Conservation (phyloP, 1,140 invertebrate species). For the Laupala kohalensis region DNA sequence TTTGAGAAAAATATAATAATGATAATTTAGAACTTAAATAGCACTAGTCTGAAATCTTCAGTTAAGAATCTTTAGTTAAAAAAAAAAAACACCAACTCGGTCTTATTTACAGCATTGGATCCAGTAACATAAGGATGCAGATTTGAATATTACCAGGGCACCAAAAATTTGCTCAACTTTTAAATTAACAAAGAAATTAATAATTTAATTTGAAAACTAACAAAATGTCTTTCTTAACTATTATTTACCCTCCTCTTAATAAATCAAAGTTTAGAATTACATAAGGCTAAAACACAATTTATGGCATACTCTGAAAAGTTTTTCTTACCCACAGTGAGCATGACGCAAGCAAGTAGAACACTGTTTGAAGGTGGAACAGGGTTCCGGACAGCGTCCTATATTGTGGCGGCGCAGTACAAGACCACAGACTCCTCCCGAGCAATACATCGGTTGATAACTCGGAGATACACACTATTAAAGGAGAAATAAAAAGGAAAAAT, state of each 20-base stretch:
- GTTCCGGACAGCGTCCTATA: conserved; percentile 63
- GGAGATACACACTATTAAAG: conserved; percentile 63
- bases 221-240: too few relatives aligned
- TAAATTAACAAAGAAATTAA: too few relatives aligned
- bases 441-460: conserved; percentile 68
- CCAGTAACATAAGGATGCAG: too few relatives aligned
- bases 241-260: too few relatives aligned
- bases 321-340: conserved; percentile 58
- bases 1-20: too few relatives aligned
- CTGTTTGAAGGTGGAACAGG: conserved; percentile 67
- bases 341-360: conserved; percentile 75
- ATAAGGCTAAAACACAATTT: neutral
- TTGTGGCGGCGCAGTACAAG: conserved; percentile 53
- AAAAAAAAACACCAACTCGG: neutral
- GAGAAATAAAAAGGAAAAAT: neutral
- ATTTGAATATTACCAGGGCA: too few relatives aligned
- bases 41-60: too few relatives aligned
- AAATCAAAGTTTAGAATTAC: too few relatives aligned
- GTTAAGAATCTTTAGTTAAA: neutral
- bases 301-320: neutral
- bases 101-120: too few relatives aligned
- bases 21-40: too few relatives aligned
- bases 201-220: too few relatives aligned
- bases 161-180: too few relatives aligned
- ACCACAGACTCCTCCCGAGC: conserved; percentile 81